Evolutionary conservation across 2,113 vertebrate genomes (phyloP).

Genomic region (Macquaria ambigua): DNA sequence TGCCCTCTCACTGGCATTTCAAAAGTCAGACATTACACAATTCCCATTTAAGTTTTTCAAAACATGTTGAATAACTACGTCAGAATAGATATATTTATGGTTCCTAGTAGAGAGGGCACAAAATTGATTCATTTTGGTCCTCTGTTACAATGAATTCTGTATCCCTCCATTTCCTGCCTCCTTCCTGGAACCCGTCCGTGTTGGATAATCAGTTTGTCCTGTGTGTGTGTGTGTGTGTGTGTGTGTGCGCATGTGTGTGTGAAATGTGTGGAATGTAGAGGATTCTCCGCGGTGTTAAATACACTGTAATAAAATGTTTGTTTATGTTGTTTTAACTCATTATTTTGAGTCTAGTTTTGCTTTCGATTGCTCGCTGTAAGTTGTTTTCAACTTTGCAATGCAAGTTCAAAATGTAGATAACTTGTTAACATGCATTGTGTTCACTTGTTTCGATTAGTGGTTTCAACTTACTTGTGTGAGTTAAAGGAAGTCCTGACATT

Average conservation of each 20-base stretch:
- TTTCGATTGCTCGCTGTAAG: too few relatives aligned
- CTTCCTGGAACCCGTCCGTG: conserved; percentile 34
- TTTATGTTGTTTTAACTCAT: too few relatives aligned
- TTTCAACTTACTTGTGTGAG: too few relatives aligned
- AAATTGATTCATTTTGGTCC: neutral
- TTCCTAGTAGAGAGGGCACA: neutral
- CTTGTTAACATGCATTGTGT: too few relatives aligned
- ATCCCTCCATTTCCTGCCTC: neutral
- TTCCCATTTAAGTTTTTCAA: neutral
- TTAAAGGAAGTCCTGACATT: too few relatives aligned
- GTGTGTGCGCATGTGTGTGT: neutral
- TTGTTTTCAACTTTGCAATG: too few relatives aligned
- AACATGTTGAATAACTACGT: conserved; percentile 30
- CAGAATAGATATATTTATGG: neutral
- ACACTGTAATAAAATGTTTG: too few relatives aligned
- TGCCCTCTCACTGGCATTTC: conserved; percentile 6
- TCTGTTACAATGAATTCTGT: conserved; percentile 2
- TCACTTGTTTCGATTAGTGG: too few relatives aligned
- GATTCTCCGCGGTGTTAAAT: conserved; percentile 10
- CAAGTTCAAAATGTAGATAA: too few relatives aligned
- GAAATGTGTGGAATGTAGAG: conserved; percentile 16
- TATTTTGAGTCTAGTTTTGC: too few relatives aligned
- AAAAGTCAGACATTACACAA: conserved; percentile 23
- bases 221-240: conserved; percentile 3
- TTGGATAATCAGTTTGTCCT: conserved; percentile 25